phyloP scores from a whole-genome alignment of 2,888 invertebrate species.

The Drosophila hamatofila region DNA sequence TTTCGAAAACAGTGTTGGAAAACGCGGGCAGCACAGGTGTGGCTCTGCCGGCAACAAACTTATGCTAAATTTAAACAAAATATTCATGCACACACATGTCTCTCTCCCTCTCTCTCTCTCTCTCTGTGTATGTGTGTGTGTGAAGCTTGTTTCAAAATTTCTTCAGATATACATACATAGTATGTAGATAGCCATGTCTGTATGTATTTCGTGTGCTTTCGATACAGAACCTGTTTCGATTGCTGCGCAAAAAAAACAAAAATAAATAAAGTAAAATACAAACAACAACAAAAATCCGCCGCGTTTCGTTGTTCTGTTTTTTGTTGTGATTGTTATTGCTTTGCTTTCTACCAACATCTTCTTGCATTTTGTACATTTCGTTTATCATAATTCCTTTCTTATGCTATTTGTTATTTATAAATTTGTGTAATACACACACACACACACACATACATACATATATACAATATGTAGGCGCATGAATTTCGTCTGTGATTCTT shows the following conservation, averaged over 20 bases:
- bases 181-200: not conserved
- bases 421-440: constrained; percentile 21
- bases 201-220: constrained; percentile 23
- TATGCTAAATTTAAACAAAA: constrained; percentile 30
- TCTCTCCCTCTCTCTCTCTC: not conserved
- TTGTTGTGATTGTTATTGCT: constrained; percentile 26
- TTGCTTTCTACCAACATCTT: constrained; percentile 18
- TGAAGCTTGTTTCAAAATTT: constrained; percentile 29
- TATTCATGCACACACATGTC: not conserved
- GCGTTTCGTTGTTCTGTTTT: not conserved
- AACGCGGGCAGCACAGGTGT: constrained; percentile 46
- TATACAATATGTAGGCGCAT: constrained; percentile 8
- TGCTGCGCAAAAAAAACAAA: constrained; percentile 47
- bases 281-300: not conserved
- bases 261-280: not conserved
- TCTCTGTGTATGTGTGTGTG: constrained; percentile 10
- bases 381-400: not conserved
- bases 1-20: constrained; percentile 36
- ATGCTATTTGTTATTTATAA: constrained; percentile 12
- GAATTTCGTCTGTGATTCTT: constrained; percentile 26
- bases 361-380: constrained; percentile 1
- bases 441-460: constrained; percentile 10
- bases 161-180: constrained; percentile 4
- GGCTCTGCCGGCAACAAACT: constrained; percentile 43
- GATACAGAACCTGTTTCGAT: constrained; percentile 47